Conservation (phyloP, 2,797 vertebrate genomes). For the Glossophaga mutica region DNA sequence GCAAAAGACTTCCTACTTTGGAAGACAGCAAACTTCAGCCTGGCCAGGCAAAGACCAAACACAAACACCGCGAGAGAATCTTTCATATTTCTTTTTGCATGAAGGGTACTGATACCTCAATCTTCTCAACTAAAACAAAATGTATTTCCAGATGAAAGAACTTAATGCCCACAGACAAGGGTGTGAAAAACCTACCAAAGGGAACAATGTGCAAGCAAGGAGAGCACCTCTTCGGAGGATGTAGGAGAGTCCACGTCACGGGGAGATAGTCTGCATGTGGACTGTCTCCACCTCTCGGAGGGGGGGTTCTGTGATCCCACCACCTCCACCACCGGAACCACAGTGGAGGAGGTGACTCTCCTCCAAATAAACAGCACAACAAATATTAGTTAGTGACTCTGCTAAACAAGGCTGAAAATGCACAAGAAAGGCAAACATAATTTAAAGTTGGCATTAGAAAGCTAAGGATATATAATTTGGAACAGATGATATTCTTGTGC, state of each 20-base stretch:
- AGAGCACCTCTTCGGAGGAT: neutral
- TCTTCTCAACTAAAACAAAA: neutral
- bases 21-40: conserved; percentile 49
- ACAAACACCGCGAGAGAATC: neutral
- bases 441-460: conserved; percentile 79
- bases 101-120: conserved; percentile 21
- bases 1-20: conserved; percentile 35
- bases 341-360: conserved; percentile 50
- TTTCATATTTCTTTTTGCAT: conserved; percentile 32
- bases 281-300: neutral
- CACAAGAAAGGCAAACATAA: conserved; percentile 77
- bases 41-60: neutral
- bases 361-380: conserved; percentile 75
- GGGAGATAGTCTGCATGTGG: neutral
- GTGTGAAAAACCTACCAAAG: neutral
- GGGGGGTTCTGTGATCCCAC: neutral
- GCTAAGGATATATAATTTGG: conserved; percentile 75
- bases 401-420: conserved; percentile 78
- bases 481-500: conserved; percentile 78
- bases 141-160: conserved; percentile 30
- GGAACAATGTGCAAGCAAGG: neutral
- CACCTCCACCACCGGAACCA: neutral
- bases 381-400: conserved; percentile 72
- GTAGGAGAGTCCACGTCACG: accelerated
- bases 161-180: neutral